A percentile compares a stretch with the other conserved stretches of the same genome.
These are phyloP conservation scores for Acinonyx jubatus DNA, from an alignment of 2,113 vertebrate species.

Conservation along the genomic window DNA sequence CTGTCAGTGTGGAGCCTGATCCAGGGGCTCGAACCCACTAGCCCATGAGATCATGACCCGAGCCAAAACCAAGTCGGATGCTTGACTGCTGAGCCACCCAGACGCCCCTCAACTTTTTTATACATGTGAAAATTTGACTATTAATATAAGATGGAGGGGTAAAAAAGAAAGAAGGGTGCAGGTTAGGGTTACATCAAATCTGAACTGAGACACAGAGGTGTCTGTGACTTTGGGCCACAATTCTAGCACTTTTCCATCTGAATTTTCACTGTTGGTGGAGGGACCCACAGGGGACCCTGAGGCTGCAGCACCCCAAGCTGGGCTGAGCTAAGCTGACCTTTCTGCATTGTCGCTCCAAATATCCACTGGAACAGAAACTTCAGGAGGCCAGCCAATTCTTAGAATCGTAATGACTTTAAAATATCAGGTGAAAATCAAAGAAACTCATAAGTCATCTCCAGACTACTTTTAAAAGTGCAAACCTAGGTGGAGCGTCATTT, in stretches of 20 bases:
- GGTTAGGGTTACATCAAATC: background rate
- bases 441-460: background rate
- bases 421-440: constrained; percentile 18
- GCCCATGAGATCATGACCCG: too few relatives aligned
- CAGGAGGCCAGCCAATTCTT: background rate
- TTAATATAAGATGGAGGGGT: background rate
- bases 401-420: constrained; percentile 11
- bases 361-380: background rate
- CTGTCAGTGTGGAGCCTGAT: too few relatives aligned
- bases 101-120: background rate
- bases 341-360: background rate
- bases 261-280: background rate
- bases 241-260: background rate
- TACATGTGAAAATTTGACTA: background rate
- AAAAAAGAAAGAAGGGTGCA: background rate
- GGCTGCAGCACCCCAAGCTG: background rate
- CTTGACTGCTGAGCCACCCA: too few relatives aligned
- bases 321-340: background rate
- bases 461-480: constrained; percentile 9
- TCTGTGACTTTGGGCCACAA: background rate
- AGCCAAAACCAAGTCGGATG: too few relatives aligned
- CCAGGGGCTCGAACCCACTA: too few relatives aligned
- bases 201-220: background rate
- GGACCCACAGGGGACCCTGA: background rate
- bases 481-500: background rate